Conservation (phyloP, 2,888 invertebrate genomes). For the Dynastes tityus region DNA sequence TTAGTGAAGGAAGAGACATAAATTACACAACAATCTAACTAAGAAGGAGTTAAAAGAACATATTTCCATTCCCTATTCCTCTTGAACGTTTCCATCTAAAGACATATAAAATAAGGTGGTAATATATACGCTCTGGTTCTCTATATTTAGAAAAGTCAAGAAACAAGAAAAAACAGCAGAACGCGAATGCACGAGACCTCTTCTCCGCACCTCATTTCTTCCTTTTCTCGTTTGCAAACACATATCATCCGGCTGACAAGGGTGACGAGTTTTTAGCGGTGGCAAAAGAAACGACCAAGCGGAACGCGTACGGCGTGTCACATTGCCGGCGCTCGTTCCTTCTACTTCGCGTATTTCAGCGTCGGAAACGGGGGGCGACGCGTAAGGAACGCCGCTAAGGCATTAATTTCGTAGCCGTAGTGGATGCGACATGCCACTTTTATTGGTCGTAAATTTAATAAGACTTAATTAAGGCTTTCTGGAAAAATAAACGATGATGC, state of each 20-base stretch:
- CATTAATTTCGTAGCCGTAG: constrained; percentile 4
- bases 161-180: not conserved
- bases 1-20: no score
- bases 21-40: no score
- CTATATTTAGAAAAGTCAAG: constrained; percentile 37
- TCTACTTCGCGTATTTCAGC: constrained; percentile 4
- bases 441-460: constrained; percentile 44
- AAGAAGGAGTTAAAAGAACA: no score
- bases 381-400: not conserved
- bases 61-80: not conserved
- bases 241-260: constrained; percentile 9
- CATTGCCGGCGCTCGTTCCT: not conserved
- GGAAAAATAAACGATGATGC: constrained; percentile 10
- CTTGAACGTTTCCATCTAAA: not conserved
- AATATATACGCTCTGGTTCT: constrained; percentile 19
- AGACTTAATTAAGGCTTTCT: constrained; percentile 31
- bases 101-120: constrained; percentile 23
- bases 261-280: not conserved
- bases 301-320: not conserved
- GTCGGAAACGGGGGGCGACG: not conserved
- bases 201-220: not conserved
- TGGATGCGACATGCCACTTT: constrained; percentile 20
- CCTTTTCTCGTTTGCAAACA: not conserved
- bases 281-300: not conserved
- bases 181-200: not conserved